These are phyloP conservation scores for Drosophila rhopaloa DNA, from an alignment of 1,140 invertebrate genomes.

Conservation along the genomic window DNA sequence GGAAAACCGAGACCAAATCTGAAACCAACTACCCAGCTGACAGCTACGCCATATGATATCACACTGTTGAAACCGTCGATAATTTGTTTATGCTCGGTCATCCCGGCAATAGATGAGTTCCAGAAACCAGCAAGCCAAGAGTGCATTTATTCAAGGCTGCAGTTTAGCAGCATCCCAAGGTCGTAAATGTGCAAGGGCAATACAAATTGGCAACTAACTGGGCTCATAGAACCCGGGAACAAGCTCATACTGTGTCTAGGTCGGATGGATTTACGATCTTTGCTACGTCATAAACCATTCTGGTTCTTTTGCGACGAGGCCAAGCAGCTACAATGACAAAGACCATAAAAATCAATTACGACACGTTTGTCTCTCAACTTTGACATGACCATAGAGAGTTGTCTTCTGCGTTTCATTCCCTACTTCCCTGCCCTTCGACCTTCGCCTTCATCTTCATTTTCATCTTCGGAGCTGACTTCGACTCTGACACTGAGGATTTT, in stretches of 20 bases:
- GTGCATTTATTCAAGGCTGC: constrained; percentile 49
- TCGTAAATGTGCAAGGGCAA: constrained; percentile 57
- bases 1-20: constrained; percentile 29
- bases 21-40: constrained; percentile 39
- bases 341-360: constrained; percentile 83
- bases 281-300: constrained; percentile 48
- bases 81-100: constrained; percentile 75
- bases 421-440: not conserved
- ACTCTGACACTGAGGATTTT: constrained; percentile 73
- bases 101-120: constrained; percentile 25
- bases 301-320: constrained; percentile 42
- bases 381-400: constrained; percentile 60
- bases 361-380: constrained; percentile 78
- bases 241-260: constrained; percentile 13
- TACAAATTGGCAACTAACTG: constrained; percentile 71
- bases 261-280: constrained; percentile 69
- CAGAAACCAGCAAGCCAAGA: constrained; percentile 24
- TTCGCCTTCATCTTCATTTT: constrained; percentile 23
- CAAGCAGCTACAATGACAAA: constrained; percentile 69
- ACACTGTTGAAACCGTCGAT: constrained; percentile 67
- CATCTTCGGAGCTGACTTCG: constrained; percentile 21
- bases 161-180: constrained; percentile 49
- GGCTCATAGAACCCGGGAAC: constrained; percentile 27
- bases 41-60: constrained; percentile 64
- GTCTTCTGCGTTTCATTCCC: not conserved